Percentiles rank a stretch among this genome's conserved stretches.
Conservation (phyloP, 2,888 invertebrate genomes). For the Pyrocoelia pectoralis region DNA sequence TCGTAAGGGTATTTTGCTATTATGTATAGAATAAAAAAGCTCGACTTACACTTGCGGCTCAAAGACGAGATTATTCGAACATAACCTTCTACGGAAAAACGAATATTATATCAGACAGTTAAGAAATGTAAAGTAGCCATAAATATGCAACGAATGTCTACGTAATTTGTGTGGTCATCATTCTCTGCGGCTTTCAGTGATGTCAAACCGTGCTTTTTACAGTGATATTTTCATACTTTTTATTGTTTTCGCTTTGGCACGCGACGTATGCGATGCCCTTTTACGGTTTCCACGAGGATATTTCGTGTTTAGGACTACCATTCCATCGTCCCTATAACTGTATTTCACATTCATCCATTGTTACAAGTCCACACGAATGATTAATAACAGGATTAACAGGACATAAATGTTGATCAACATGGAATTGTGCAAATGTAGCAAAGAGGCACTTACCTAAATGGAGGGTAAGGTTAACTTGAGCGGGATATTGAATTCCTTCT, state of each 20-base stretch:
- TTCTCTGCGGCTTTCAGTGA: slow-evolving; percentile 25
- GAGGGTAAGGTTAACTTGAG: slow-evolving; percentile 91
- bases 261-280: slow-evolving; percentile 30
- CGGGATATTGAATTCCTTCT: slow-evolving; percentile 90
- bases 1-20: too few species aligned
- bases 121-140: slow-evolving; percentile 25
- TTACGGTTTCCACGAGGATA: slow-evolving; percentile 15
- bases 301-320: background rate
- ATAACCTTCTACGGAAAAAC: slow-evolving; percentile 12
- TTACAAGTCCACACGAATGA: too few species aligned
- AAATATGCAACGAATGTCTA: slow-evolving; percentile 33
- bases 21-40: too few species aligned
- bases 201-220: slow-evolving; percentile 23
- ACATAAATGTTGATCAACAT: background rate
- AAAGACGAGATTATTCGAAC: background rate
- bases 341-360: too few species aligned
- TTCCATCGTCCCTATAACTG: background rate
- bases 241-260: slow-evolving; percentile 25
- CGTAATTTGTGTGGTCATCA: slow-evolving; percentile 36
- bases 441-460: slow-evolving; percentile 55
- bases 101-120: slow-evolving; percentile 20
- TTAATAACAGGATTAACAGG: too few species aligned
- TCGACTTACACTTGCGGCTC: too few species aligned
- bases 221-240: slow-evolving; percentile 22
- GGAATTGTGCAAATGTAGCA: too few species aligned